phyloP scores from a whole-genome alignment of 2,888 invertebrate species.

The Sphaerophoria taeniata region DNA sequence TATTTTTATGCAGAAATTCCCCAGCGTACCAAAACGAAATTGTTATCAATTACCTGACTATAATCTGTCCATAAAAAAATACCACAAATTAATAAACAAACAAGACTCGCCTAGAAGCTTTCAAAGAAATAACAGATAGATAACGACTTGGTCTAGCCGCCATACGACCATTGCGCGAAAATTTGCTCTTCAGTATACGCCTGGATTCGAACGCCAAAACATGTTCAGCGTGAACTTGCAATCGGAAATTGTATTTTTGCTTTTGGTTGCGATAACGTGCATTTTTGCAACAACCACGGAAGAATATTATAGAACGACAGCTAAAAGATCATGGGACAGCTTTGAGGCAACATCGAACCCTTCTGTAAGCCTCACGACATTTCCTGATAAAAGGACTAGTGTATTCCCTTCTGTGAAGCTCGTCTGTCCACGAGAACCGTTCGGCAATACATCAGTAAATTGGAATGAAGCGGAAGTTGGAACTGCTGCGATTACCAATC shows the following conservation, averaged over 20 bases:
- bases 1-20: conserved; percentile 13
- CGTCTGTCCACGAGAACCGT: conserved; percentile 21
- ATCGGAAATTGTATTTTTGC: background rate
- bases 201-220: conserved; percentile 40
- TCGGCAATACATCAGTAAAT: conserved; percentile 2
- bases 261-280: background rate
- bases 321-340: background rate
- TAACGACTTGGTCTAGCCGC: conserved; percentile 22
- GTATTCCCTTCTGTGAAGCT: background rate
- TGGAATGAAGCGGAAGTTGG: conserved; percentile 41
- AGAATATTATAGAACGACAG: too few species aligned
- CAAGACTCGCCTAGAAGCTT: conserved; percentile 11
- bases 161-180: background rate
- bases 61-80: background rate
- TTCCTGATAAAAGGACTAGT: background rate
- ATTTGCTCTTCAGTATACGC: conserved; percentile 39
- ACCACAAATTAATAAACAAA: conserved; percentile 13
- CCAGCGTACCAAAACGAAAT: background rate
- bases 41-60: conserved; percentile 25
- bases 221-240: conserved; percentile 16
- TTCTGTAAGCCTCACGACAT: too few species aligned
- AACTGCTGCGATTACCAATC: conserved; percentile 33
- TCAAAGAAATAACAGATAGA: background rate
- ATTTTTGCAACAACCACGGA: background rate
- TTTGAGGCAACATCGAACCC: background rate